Base-by-base conservation (phyloP, 2,888 invertebrate species). In the Bimastos eiseni region DNA sequence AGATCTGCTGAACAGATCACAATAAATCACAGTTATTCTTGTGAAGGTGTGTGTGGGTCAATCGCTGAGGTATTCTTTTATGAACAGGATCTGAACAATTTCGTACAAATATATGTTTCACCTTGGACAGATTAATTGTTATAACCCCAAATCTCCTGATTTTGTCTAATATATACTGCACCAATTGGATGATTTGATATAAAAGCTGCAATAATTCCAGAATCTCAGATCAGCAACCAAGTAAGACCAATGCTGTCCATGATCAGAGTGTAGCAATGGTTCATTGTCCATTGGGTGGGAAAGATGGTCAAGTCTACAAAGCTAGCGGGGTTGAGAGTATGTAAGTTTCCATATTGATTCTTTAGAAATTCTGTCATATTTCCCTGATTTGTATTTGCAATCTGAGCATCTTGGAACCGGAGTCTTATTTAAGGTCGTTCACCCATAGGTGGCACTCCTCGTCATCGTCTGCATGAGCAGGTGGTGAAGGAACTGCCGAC, bases 401-500 rank as follows among this genome's bases (percentile, higher is more conserved):
- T n/a, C 8, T 11, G 30, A 55, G 24, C 55, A 55, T 30, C 13
- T 17, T 24, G 24, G 70, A 4, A n/a, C 70, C n/a, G 70, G n/a
- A 70, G 8, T 70, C n/a, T 49, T 41, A 21, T 30, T 70, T n/a
- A 6, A 70, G 70, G 13, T 70, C 30, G 70, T 70, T 70, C n/a
- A 15, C 6, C 24, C 30, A 21, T 83, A 90, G 38, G 24, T 24
- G 37, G 83, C 83, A 90, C 86, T 19, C 84, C 84, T 33, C 86
- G 34, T 37, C 86, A 86, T 36, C 86, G 37, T 34, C 37, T 86
- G 21, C 86, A 24, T 36, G 86, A 86, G 5, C 36, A 70, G 38
- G 34, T 44, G 44, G 41, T 37, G 34, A n/a, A 86, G 33, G 91
- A 91, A 70, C 37, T 90, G 19, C 91, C 91, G 33, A 55, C 93